phyloP scores from a whole-genome alignment of 2,888 invertebrate species.

The Rhagonycha lutea region DNA sequence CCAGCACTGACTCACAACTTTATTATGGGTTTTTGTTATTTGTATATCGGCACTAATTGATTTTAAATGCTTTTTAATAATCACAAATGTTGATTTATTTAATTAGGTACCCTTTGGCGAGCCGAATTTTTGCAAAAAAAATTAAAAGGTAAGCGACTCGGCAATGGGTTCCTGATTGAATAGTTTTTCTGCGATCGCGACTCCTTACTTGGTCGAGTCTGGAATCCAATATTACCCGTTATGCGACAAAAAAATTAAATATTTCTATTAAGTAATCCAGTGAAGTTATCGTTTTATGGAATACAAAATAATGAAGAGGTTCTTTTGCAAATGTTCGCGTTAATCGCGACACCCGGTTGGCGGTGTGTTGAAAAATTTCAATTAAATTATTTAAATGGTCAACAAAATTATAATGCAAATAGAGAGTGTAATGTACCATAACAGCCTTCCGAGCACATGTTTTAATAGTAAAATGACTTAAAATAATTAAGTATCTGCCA shows the following conservation, averaged over 20 bases:
- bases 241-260: not conserved
- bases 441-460: slow-evolving; percentile 48
- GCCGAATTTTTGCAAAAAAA: not conserved
- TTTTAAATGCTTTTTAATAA: not conserved
- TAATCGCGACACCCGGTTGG: not conserved
- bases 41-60: not conserved
- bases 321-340: not conserved
- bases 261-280: not conserved
- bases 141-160: not conserved
- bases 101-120: not conserved
- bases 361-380: not conserved
- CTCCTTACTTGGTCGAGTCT: not conserved
- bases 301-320: not conserved
- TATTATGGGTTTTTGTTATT: not conserved
- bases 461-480: slow-evolving; percentile 39
- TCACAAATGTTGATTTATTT: not conserved
- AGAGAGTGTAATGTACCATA: slow-evolving; percentile 45
- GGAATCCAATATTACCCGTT: not conserved
- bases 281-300: not conserved
- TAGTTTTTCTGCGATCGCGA: not conserved
- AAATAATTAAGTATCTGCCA: slow-evolving; percentile 45
- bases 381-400: slow-evolving; percentile 15
- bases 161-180: not conserved
- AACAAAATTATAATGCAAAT: slow-evolving; percentile 21
- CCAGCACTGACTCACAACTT: slow-evolving; percentile 9